Percentiles rank a stretch among this genome's conserved stretches.
Conservation (phyloP, 2,113 vertebrate genomes). For the Oncorhynchus keta region DNA sequence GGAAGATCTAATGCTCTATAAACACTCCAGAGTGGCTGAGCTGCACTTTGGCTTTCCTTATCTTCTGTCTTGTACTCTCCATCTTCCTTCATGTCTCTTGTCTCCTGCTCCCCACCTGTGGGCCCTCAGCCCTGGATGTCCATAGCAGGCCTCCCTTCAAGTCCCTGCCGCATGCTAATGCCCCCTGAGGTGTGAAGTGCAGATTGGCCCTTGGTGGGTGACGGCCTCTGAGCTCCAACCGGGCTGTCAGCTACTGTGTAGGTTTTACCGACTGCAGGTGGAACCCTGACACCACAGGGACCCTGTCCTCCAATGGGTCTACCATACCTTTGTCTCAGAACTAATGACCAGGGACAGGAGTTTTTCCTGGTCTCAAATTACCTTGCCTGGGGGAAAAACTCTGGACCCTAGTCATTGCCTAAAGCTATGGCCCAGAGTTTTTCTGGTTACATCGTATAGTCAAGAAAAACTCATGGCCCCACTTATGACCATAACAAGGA, state of each 20-base stretch:
- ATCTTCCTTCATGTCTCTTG: background rate
- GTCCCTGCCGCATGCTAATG: slow-evolving; percentile 32
- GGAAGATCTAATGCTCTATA: background rate
- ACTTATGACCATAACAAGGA: slow-evolving; percentile 42
- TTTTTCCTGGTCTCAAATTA: too few species aligned
- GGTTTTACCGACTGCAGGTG: slow-evolving; percentile 29
- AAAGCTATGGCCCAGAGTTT: too few species aligned
- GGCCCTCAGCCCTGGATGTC: background rate
- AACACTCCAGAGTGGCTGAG: background rate
- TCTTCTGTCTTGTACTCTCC: background rate
- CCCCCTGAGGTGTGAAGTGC: slow-evolving; percentile 37
- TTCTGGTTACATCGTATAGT: background rate
- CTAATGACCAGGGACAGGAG: too few species aligned
- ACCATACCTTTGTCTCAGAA: too few species aligned
- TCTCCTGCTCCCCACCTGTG: slow-evolving; percentile 21
- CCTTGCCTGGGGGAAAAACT: too few species aligned
- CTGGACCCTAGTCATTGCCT: too few species aligned
- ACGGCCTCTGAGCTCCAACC: slow-evolving; percentile 32
- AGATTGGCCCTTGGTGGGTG: background rate
- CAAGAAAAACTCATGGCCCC: background rate
- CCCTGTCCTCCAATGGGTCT: too few species aligned
- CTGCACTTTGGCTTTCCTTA: background rate
- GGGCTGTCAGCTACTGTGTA: slow-evolving; percentile 32
- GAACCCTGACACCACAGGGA: slow-evolving; percentile 30
- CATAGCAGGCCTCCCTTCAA: background rate